These are phyloP conservation scores for Sarcophaga peregrina DNA, from an alignment of 1,140 invertebrate species.

Conservation along the genomic window DNA sequence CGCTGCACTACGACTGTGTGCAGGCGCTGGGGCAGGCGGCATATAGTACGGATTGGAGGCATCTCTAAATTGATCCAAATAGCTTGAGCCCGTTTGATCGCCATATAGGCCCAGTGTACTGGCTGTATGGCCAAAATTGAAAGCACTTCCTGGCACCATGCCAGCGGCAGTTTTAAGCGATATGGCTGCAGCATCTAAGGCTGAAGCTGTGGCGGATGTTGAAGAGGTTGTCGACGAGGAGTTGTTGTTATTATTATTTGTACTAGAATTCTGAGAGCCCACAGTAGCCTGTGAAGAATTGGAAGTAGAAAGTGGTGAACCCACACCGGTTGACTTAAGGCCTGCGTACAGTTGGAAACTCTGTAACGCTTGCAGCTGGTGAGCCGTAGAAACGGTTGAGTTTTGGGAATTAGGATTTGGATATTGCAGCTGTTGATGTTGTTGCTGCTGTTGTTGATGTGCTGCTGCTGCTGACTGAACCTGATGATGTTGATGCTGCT, in stretches of 20 bases:
- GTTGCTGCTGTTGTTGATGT: constrained; percentile 20
- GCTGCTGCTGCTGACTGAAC: constrained; percentile 4
- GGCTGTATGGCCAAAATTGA: constrained; percentile 75
- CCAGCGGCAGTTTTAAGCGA: constrained; percentile 70
- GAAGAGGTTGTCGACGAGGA: constrained; percentile 31
- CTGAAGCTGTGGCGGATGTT: constrained; percentile 24
- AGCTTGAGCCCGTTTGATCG: constrained; percentile 64
- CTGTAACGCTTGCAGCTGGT: constrained; percentile 58
- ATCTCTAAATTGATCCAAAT: constrained; percentile 74
- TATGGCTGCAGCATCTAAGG: constrained; percentile 63
- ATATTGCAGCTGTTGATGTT: not conserved
- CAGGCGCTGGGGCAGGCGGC: constrained; percentile 71
- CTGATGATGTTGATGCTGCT: constrained; percentile 44
- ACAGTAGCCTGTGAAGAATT: constrained; percentile 24
- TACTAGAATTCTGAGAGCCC: constrained; percentile 23
- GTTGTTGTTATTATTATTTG: constrained; percentile 1
- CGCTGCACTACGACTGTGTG: constrained; percentile 64
- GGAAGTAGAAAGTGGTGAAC: constrained; percentile 48
- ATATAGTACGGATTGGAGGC: constrained; percentile 69
- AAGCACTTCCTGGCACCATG: constrained; percentile 76
- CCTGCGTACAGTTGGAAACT: constrained; percentile 71
- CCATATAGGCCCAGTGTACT: constrained; percentile 69
- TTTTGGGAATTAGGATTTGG: not conserved
- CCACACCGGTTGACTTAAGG: constrained; percentile 63
- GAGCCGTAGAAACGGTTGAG: constrained; percentile 42